Evolutionary conservation across 92 coral and sea anemone genomes (phyloP).

Genomic region (Desmophyllum pertusum): DNA sequence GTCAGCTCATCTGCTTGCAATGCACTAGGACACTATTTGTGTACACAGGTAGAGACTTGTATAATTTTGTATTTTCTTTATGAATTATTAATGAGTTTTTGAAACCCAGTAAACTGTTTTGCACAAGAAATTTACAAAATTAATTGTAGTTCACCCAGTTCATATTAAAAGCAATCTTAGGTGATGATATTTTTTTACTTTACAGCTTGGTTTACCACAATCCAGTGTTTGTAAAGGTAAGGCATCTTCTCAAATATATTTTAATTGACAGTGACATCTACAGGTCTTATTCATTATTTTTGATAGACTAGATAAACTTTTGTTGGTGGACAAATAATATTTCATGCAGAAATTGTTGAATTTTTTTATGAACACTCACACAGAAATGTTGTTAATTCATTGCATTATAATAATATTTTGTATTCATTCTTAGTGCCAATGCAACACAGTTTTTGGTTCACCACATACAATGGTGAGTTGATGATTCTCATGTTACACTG

Average conservation of each 20-base stretch:
- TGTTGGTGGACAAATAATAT: neutral
- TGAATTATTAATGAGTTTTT: too few species aligned
- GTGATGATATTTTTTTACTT: neutral
- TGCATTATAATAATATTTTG: neutral
- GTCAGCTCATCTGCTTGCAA: constrained; percentile 86
- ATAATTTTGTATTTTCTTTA: neutral
- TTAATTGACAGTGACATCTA: too few species aligned
- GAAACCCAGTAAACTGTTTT: too few species aligned
- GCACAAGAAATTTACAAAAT: too few species aligned
- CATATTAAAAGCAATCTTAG: neutral
- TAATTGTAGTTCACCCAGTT: neutral
- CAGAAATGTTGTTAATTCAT: neutral
- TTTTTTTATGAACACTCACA: neutral
- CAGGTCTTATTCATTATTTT: too few species aligned
- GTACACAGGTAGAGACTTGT: constrained; percentile 62
- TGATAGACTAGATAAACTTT: too few species aligned
- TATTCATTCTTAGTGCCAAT: constrained; percentile 70
- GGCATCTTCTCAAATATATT: neutral
- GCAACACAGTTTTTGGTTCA: constrained; percentile 98
- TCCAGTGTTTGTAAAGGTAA: constrained; percentile 98
- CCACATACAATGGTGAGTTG: constrained; percentile 89
- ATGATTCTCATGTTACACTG: neutral
- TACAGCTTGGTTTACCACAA: constrained; percentile 95
- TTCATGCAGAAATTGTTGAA: neutral
- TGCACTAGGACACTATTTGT: constrained; percentile 74